Evolutionary conservation across 2,888 invertebrate species (phyloP), one percentile per base, ranked within the genome.

Genomic region (Campoletis raptor): DNA sequence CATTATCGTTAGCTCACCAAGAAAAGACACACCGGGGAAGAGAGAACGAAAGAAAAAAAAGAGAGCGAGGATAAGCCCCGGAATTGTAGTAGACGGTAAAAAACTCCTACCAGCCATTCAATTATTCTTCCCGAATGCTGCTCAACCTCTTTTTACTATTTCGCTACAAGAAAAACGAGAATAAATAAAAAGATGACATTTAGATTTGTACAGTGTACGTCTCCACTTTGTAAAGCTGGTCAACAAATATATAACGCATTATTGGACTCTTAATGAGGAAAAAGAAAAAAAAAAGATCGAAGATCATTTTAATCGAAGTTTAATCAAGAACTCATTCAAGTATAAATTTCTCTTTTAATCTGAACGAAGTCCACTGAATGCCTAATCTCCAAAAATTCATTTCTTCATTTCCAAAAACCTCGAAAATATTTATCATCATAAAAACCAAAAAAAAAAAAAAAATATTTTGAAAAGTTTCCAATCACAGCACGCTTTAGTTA

Each of bases 1-100:
- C 78, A 82, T 86, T 84, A 81, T 84, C 84, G 84, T 84, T 86
- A 84, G 74, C 81, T 42, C 40, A 74, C 61, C 45, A 79, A 24
- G 54, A 21, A 18, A 82, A 67, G 48, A 61, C 57, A 67, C 37
- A 18, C 40, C 54, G 30, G 61, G 36, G 64, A 54, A 64, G 42
- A 61, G 61, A 61, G 61, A 18, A 15, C 12, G 30, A 4, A n/a
- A n/a, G n/a, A n/a, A n/a, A n/a, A n/a, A n/a, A n/a, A n/a, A n/a
- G 61, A 24, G 30, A 30, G 61, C 15, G 30, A 74, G 64, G 84
- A 86, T 86, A 78, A 86, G 74, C 74, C 61, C 30, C 12, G 30
- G 73, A 69, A 66, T 72, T 18, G 80, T 77, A 69, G 80, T 77
- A 69, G 72, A 84, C 67, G 78, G 45, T 67, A 36, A 69, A 36